These are phyloP conservation scores for Armadillidium nasatum DNA, from an alignment of 1,140 invertebrate species.

Conservation along the genomic window DNA sequence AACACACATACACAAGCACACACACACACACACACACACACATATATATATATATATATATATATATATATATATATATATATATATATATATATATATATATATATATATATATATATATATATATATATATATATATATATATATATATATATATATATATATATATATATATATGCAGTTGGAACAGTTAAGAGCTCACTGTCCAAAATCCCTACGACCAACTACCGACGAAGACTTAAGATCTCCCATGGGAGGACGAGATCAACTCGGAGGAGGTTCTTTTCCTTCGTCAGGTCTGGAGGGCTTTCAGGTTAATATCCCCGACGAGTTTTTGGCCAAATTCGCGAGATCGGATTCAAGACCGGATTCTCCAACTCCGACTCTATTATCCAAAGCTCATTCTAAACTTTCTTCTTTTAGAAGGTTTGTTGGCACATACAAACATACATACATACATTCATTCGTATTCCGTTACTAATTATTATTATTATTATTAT, in stretches of 20 bases:
- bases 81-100: too few relatives aligned
- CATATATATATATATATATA: too few relatives aligned
- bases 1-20: too few relatives aligned
- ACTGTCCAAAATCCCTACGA: not conserved
- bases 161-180: too few relatives aligned
- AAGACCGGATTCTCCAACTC: constrained; percentile 38
- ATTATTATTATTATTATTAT: too few relatives aligned
- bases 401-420: not conserved
- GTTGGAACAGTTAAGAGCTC: not conserved
- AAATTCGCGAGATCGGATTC: constrained; percentile 42
- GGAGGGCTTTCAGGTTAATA: constrained; percentile 32
- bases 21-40: too few relatives aligned
- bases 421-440: constrained; percentile 16
- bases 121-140: too few relatives aligned
- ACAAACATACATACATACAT: too few relatives aligned
- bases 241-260: not conserved
- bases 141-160: too few relatives aligned
- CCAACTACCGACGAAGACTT: not conserved
- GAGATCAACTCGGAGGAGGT: not conserved
- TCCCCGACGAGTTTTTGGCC: constrained; percentile 43
- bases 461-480: too few relatives aligned
- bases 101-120: too few relatives aligned
- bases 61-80: too few relatives aligned
- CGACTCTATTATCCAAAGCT: constrained; percentile 27
- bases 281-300: not conserved